Base-by-base conservation (phyloP, 37 sponge, comb jelly and placozoan genomes). In the Petrosia ficiformis region DNA sequence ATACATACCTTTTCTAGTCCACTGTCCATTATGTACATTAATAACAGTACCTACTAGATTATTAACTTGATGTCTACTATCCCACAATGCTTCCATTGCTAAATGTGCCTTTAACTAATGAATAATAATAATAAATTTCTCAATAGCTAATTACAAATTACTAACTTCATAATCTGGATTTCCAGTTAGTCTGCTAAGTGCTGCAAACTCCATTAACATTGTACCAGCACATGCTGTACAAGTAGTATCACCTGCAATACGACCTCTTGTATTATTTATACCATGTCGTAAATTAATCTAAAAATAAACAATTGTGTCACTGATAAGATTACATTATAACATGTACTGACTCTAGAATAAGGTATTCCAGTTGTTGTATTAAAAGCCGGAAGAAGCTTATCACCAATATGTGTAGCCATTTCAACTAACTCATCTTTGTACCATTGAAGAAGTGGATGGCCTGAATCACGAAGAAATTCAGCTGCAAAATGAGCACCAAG, bases 201-300 rank as follows among this genome's bases (percentile, higher is more conserved):
- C 95, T 32, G 95, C 99, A 81, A 97, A 92, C 89, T 97, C 99
- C 70, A 97, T 77, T 32, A 90, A 71, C 39, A 94, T 42, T 14
- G 94, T 94, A 2, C 99, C 99, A 19, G 95, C 99, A 87, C 99
- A 97, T 0, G 99, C 95, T 4, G 95, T 95, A 48, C 99, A 97
- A 1, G 99, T 97, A 64, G 85, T 84, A 60, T 84, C 80, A 34
- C 65, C 67, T n/a, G 60, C 67, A 0, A 28, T 59, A n/a, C 57
- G 63, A 2, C 59, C 72, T 68, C 71, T 77, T 11, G 65, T 25
- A 32, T 41, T 42, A 48, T 59, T 24, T 40, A 80, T 52, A 6
- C 94, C 89, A 57, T 85, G 68, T 3, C 77, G 73, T 6, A 93
- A 77, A 66, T 93, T 93, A 34, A 92, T 73, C 89, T 92, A 71